Conservation (phyloP, 2,888 invertebrate genomes). For the Pristionchus japonicus region DNA sequence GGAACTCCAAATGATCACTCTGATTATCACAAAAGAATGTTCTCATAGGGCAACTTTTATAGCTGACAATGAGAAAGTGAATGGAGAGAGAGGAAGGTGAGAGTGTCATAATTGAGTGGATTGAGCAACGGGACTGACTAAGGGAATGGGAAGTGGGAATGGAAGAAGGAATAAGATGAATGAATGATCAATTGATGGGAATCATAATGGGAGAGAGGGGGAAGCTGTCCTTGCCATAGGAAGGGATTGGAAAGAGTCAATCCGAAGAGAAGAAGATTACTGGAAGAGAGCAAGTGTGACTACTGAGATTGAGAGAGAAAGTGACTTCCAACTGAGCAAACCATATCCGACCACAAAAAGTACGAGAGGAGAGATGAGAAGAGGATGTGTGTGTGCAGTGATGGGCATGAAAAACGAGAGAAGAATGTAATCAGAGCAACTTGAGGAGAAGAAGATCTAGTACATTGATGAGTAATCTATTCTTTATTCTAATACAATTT, state of each 20-base stretch:
- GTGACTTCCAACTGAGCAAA: constrained; percentile 8
- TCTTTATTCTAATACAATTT: too few relatives aligned
- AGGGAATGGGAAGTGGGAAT: neutral
- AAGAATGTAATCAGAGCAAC: constrained; percentile 2
- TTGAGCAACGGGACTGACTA: constrained; percentile 25
- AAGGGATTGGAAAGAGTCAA: constrained; percentile 32
- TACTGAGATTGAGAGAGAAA: neutral
- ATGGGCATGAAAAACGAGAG: neutral
- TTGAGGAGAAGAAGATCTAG: neutral
- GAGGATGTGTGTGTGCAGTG: constrained; percentile 9
- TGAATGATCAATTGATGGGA: constrained; percentile 1
- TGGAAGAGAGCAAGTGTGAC: constrained; percentile 26
- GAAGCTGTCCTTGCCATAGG: neutral
- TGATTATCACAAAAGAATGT: neutral
- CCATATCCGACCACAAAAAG: constrained; percentile 37
- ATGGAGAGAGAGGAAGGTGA: neutral
- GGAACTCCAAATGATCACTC: neutral
- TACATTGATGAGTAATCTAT: too few relatives aligned
- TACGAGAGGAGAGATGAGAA: neutral
- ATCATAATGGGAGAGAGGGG: neutral
- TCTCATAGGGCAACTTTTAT: neutral
- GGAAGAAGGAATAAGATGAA: neutral
- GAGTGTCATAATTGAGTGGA: constrained; percentile 3
- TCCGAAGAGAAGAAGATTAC: constrained; percentile 10
- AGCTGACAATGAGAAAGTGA: constrained; percentile 6